phyloP scores from a whole-genome alignment of 2,113 vertebrate species.

The Cyprinus carpio region DNA sequence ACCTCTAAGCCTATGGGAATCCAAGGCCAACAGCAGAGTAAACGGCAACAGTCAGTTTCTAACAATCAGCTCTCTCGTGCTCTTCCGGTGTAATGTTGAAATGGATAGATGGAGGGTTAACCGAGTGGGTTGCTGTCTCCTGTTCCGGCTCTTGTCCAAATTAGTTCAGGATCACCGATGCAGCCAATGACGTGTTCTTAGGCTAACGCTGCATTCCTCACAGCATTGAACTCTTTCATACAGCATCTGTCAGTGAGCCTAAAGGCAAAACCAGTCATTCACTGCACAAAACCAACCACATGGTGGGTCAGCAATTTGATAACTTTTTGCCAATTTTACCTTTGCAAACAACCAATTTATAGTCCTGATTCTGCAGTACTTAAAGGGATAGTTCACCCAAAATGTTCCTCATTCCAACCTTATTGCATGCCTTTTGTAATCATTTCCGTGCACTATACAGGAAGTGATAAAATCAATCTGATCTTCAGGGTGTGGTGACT shows the following conservation, averaged over 20 bases:
- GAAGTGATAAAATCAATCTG: conserved; percentile 5
- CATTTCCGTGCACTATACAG: not conserved
- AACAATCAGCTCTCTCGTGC: conserved; percentile 33
- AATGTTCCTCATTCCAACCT: not conserved
- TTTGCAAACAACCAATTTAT: not conserved
- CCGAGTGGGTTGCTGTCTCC: conserved; percentile 42
- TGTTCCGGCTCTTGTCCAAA: conserved; percentile 55
- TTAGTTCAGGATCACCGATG: conserved; percentile 40
- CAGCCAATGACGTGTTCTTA: conserved; percentile 21
- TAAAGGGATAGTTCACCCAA: not conserved
- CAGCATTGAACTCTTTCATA: conserved; percentile 24
- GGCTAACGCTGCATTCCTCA: conserved; percentile 15
- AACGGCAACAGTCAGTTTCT: conserved; percentile 37
- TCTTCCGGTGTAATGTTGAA: conserved; percentile 8
- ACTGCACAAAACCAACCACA: not conserved
- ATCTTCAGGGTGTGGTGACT: conserved; percentile 6
- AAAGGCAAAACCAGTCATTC: conserved; percentile 5
- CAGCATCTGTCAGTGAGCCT: conserved; percentile 3
- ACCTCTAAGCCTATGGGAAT: conserved; percentile 57
- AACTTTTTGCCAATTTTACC: not conserved
- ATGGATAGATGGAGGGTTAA: conserved; percentile 49
- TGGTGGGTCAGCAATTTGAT: not conserved
- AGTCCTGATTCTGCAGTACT: not conserved
- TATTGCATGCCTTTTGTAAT: not conserved
- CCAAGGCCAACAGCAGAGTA: conserved; percentile 44